Evolutionary conservation across 2,888 invertebrate genomes (phyloP).

Genomic region (Azorinus chamasolen): DNA sequence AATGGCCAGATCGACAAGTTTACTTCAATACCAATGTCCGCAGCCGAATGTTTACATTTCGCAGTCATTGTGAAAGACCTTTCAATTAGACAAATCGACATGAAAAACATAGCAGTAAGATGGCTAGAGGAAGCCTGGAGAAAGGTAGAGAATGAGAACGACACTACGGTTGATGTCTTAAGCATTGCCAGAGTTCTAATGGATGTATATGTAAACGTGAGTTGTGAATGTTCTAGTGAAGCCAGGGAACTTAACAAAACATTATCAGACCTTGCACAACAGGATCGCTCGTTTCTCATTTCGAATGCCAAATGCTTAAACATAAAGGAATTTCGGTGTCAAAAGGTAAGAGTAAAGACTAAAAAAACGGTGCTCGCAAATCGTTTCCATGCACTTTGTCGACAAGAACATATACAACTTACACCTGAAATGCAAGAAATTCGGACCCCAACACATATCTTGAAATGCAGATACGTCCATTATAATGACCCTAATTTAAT

Average conservation of each 20-base stretch:
- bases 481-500: slow-evolving; percentile 10
- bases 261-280: too few species aligned
- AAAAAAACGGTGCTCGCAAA: too few species aligned
- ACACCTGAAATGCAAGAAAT: neutral
- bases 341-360: too few species aligned
- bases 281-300: too few species aligned
- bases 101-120: neutral
- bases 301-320: too few species aligned
- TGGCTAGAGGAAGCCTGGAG: neutral
- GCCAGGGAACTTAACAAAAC: too few species aligned
- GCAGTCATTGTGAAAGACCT: neutral
- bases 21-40: neutral
- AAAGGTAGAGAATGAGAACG: neutral
- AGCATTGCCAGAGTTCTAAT: too few species aligned
- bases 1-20: neutral
- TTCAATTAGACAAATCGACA: neutral
- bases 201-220: too few species aligned
- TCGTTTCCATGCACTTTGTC: slow-evolving; percentile 13
- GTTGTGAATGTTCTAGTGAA: too few species aligned
- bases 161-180: neutral
- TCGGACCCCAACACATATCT: neutral
- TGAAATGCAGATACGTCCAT: slow-evolving; percentile 11
- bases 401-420: neutral
- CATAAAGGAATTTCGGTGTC: too few species aligned
- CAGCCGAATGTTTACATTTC: slow-evolving; percentile 5